Base-by-base conservation (phyloP, 2,797 vertebrate species). In the Falco concolor region DNA sequence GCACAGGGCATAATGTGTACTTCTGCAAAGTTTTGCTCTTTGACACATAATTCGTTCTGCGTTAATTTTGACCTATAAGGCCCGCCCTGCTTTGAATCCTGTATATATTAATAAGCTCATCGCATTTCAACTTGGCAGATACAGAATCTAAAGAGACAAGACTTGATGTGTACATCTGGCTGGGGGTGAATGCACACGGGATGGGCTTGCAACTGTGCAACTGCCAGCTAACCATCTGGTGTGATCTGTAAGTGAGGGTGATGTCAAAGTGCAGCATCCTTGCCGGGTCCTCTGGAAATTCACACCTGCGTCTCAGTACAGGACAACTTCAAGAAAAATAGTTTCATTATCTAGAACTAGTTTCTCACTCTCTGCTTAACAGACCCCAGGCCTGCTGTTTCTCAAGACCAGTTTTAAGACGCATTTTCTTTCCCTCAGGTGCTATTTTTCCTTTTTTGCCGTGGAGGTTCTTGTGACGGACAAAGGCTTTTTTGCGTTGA, bases 171-270 rank as follows among this genome's bases (percentile, higher is more conserved):
- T 96, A 84, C 94, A 92, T 94, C 89, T 96, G 95, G 68, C 87
- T 89, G 64, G 38, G 57, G 87, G 64, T 91, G 95, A 96, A 94
- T 83, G 72, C 96, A 92, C 93, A 78, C 0, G 81, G 95, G 95
- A 96, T 89, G 64, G 76, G 60, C 59, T 96, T 80, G 90, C 95
- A 93, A 89, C 95, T 85, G 89, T 89, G 93, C 90, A 91, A 95
- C 95, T 96, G 95, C 95, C 95, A 96, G 90, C 60, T 68, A 86
- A 91, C 95, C 96, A 97, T 96, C 95, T 97, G 95, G 72, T 95
- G 8, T 89, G 96, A 92, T 90, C 89, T 89, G 75, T 75, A 85
- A 90, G 92, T 50, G 90, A 91, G 87, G 89, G 84, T 77, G 92
- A 84, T 96, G 95, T 95, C 95, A 96, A 96, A 97, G 87, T 83